Evolutionary conservation across 2,113 vertebrate genomes (phyloP), one percentile per base, ranked within the genome.

Genomic region (Octodon degus): DNA sequence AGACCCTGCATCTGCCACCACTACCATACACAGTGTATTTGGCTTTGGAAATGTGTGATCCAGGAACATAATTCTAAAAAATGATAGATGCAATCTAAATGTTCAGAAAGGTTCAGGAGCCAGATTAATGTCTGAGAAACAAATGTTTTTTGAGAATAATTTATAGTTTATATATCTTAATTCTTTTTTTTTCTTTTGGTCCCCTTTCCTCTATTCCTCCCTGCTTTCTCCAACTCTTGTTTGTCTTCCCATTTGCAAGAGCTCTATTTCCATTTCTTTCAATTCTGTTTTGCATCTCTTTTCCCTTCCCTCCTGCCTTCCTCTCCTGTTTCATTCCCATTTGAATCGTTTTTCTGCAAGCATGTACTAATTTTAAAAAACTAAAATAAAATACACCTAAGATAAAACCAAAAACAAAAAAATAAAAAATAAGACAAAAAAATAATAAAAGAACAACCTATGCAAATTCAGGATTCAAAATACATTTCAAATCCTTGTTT

Each of bases 1-100:
- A 20, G 30, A 63, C 34, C 40, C 83, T 83, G 70, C 58, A 11
- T 53, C 94, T 50, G n/a, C 1, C 6, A 55, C 68, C 68, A 32
- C 50, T 83, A 30, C 76, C 58, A 47, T 67, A 86, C 5, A 27
- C 8, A 4, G 4, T 47, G 12, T 63, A 50, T 79, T 86, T 80
- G 5, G 8, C 37, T 76, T 53, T 63, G 67, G 83, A 65, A 74
- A 80, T 76, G 50, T 89, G 67, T 58, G 58, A 96, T 58, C 60
- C n/a, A 76, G 47, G 79, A 89, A 53, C 40, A 30, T 83, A 55
- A 92, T 89, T 87, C 91, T 63, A 43, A 94, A 58, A 97, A 94
- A 68, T 60, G 30, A 34, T 63, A 65, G 90, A 83, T 76, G 70
- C 83, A 89, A 87, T 55, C 67, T 74, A 19, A 50, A 88, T 81